Percentiles rank a stretch among this genome's conserved stretches.
These are phyloP conservation scores for Sicus ferrugineus DNA, from an alignment of 2,888 invertebrate species.

Conservation along the genomic window DNA sequence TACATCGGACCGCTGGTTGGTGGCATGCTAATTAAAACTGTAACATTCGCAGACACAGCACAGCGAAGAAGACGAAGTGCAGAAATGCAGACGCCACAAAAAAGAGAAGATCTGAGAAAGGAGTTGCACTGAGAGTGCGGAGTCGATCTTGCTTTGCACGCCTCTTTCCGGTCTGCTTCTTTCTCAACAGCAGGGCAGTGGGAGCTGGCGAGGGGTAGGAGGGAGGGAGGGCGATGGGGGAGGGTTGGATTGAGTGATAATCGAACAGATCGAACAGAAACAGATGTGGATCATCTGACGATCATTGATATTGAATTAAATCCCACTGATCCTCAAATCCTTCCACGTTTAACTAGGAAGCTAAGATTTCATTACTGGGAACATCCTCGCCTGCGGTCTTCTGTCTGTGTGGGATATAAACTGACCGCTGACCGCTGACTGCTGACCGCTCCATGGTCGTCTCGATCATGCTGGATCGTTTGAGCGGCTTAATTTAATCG, in stretches of 20 bases:
- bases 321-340: not conserved
- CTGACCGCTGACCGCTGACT: too few species aligned
- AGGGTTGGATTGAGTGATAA: not conserved
- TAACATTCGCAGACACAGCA: conserved; percentile 21
- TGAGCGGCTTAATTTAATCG: too few species aligned
- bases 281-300: conserved; percentile 29
- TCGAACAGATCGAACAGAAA: not conserved
- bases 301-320: conserved; percentile 8
- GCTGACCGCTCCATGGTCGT: too few species aligned
- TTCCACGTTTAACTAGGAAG: too few species aligned
- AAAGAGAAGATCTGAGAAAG: conserved; percentile 4
- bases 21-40: conserved; percentile 32
- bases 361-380: too few species aligned
- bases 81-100: conserved; percentile 18
- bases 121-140: not conserved
- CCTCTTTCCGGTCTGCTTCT: conserved; percentile 30
- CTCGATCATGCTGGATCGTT: too few species aligned
- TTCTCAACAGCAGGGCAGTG: not conserved
- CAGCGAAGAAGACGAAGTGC: not conserved
- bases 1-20: conserved; percentile 15
- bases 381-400: too few species aligned
- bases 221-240: not conserved
- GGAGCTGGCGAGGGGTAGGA: not conserved
- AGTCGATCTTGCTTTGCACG: conserved; percentile 28
- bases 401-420: too few species aligned